These are phyloP conservation scores for Oriolus oriolus DNA, from an alignment of 2,113 vertebrate species.

Conservation along the genomic window DNA sequence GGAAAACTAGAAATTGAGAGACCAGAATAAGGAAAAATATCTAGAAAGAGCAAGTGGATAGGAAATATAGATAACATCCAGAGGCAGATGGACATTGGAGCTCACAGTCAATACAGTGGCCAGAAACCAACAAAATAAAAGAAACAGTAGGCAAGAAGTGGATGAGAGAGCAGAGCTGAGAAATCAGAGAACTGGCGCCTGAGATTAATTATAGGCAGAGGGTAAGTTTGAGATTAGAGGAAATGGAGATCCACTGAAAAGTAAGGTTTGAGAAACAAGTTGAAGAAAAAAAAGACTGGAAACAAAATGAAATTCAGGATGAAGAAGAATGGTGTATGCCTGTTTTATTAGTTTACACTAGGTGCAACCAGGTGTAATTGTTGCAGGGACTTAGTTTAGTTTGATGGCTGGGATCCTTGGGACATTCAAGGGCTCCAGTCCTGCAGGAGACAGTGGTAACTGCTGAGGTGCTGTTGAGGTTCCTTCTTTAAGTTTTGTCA, in stretches of 20 bases:
- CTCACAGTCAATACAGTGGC: not conserved
- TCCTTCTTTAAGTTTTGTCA: not conserved
- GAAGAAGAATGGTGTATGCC: not conserved
- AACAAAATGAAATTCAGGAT: not conserved
- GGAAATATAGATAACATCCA: not conserved
- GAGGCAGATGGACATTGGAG: not conserved
- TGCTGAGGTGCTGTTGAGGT: not conserved
- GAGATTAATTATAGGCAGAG: not conserved
- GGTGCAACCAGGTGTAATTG: rapidly evolving
- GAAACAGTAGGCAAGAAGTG: rapidly evolving
- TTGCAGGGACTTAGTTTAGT: not conserved
- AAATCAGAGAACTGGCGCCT: not conserved
- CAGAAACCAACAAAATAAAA: not conserved
- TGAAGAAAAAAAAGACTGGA: not conserved
- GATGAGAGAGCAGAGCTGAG: not conserved
- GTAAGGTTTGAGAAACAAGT: not conserved
- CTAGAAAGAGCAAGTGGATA: not conserved
- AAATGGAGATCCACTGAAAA: not conserved
- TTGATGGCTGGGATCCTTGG: not conserved
- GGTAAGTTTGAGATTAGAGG: not conserved
- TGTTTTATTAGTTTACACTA: not conserved
- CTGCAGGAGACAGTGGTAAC: no score
- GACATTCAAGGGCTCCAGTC: rapidly evolving
- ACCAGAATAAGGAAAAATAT: not conserved
- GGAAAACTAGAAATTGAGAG: not conserved